Conservation (phyloP, 2,888 invertebrate genomes). For the Tipula lateralis region DNA sequence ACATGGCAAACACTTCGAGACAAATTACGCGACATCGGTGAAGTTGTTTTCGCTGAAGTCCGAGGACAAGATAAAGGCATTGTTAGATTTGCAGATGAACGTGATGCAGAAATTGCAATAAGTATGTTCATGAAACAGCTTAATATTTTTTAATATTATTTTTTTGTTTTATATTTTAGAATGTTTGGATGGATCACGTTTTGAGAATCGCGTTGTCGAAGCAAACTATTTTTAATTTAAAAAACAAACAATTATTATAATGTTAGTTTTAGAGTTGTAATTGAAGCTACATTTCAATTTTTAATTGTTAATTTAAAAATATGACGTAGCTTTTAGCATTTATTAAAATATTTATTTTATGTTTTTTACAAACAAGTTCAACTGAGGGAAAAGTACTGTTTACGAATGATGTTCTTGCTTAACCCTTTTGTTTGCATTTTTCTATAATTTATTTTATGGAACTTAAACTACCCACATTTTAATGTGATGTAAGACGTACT, state of each 20-base stretch:
- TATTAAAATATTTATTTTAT: background rate
- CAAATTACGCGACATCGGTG: slow-evolving; percentile 88
- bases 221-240: slow-evolving; percentile 66
- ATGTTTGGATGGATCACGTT: slow-evolving; percentile 83
- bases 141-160: background rate
- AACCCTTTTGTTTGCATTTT: background rate
- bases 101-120: slow-evolving; percentile 88
- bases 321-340: background rate
- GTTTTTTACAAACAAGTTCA: too few species aligned
- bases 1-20: slow-evolving; percentile 92
- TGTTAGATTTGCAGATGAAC: slow-evolving; percentile 80
- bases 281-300: background rate
- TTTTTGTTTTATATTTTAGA: slow-evolving; percentile 53
- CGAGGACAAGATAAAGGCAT: slow-evolving; percentile 83
- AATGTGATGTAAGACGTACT: background rate
- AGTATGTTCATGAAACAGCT: slow-evolving; percentile 53
- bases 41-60: slow-evolving; percentile 92
- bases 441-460: background rate
- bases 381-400: background rate
- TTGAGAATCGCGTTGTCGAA: slow-evolving; percentile 85
- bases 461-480: background rate
- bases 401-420: background rate
- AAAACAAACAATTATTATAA: background rate
- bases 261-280: background rate
- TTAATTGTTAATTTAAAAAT: background rate